Evolutionary conservation across 2,888 invertebrate genomes (phyloP).

Genomic region (Tipula helvola): DNA sequence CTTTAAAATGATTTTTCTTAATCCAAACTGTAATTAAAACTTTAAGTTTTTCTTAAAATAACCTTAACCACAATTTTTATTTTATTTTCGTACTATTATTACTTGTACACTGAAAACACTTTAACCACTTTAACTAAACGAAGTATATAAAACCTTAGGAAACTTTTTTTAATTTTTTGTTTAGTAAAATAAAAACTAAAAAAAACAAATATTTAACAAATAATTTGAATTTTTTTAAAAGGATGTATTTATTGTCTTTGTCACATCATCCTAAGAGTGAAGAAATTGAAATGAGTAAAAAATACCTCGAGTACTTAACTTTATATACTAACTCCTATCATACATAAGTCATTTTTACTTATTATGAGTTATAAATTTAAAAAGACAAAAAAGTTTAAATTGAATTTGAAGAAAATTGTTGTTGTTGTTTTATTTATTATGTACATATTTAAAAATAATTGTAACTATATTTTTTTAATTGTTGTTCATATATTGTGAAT

Average conservation of each 20-base stretch:
- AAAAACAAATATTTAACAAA: neutral
- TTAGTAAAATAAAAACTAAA: neutral
- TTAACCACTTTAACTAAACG: neutral
- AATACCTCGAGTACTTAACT: neutral
- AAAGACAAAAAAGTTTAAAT: neutral
- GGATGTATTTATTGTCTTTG: neutral
- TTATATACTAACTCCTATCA: neutral
- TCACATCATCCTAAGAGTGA: neutral
- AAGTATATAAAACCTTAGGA: neutral
- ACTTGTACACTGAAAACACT: neutral
- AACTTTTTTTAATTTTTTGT: neutral
- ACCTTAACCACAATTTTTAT: neutral
- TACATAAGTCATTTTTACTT: neutral
- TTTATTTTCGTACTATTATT: neutral
- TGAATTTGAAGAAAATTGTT: neutral
- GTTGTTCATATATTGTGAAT: neutral
- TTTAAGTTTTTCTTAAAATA: neutral
- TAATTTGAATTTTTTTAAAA: neutral
- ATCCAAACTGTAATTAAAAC: neutral
- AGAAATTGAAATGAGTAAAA: neutral
- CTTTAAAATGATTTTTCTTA: neutral
- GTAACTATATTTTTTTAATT: neutral
- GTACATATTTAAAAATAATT: too few relatives aligned
- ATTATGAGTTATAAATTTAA: neutral
- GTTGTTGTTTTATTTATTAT: neutral